Conservation (phyloP, 2,797 vertebrate genomes). For the Linurgus olivaceus region DNA sequence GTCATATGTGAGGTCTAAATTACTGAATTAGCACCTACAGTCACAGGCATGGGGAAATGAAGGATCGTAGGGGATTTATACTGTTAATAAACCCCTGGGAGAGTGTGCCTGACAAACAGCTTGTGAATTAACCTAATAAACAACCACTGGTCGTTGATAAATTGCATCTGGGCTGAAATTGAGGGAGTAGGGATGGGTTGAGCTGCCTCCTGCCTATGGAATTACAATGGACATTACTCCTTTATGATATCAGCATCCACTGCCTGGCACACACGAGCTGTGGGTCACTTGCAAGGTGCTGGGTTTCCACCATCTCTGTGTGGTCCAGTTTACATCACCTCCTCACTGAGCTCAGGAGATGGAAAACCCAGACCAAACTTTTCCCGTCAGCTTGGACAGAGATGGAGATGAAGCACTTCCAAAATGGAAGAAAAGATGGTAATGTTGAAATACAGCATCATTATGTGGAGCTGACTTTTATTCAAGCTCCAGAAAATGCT, state of each 20-base stretch:
- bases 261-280: background rate
- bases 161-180: background rate
- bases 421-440: background rate
- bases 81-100: background rate
- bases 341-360: background rate
- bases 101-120: background rate
- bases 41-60: background rate
- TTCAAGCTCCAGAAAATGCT: background rate
- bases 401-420: background rate
- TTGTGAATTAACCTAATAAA: background rate
- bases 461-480: background rate
- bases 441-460: background rate
- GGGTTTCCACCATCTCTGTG: background rate
- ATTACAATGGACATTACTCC: background rate
- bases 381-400: background rate
- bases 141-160: background rate
- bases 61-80: background rate
- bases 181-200: background rate
- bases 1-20: background rate
- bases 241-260: background rate
- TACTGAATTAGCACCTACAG: background rate
- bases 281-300: background rate
- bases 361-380: background rate
- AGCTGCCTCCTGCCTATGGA: background rate
- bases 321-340: background rate